Evolutionary conservation across 1,140 invertebrate species (phyloP), one percentile per base, ranked within the genome.

Genomic region (Drosophila pseudoobscura): DNA sequence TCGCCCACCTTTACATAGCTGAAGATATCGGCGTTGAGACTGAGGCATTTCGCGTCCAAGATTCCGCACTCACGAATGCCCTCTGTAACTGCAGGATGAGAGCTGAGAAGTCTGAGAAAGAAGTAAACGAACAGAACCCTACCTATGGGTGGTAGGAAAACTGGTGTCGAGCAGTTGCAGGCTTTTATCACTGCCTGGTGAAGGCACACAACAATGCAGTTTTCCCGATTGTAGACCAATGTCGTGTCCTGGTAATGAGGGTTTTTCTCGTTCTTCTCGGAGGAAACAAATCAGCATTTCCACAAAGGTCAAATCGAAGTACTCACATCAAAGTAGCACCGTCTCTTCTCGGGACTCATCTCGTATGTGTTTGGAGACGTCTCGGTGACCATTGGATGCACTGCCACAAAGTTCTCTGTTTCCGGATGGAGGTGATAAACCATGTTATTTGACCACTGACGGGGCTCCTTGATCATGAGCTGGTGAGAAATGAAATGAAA

Each of bases 401-500:
- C n/a, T 2, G 80, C 56, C 1, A 90, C 49, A 66, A 80, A 78
- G 59, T 78, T 90, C 13, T 90, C 74, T 0, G 88, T 90, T 43
- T 90, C 73, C 5, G 52, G 39, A 45, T 75, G 65, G 0, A 90
- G 61, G 31, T 72, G 65, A 39, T 76, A 78, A 6, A 53, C 35
- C 7, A 68, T 51, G 17, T 56, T 41, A 0, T 76, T 55, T 4
- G 72, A 76, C 88, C 88, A 90, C 9, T 90, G 70, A 1, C 61
- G 53, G 0, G 88, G 41, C 13, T 84, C 46, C 62, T 90, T 90
- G 5, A 90, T 72, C 77, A 90, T 83, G 0, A 90, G 56, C 83
- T 90, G 29, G 3, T 49, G 24, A 6, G 7, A 43, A 20, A 8
- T 2, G 4, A 44, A 29, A 26, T 4, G 4, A 3, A 3, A 24